Evolutionary conservation across 2,113 vertebrate genomes (phyloP), one percentile per base, ranked within the genome.

Genomic region (Xiphophorus maculatus): DNA sequence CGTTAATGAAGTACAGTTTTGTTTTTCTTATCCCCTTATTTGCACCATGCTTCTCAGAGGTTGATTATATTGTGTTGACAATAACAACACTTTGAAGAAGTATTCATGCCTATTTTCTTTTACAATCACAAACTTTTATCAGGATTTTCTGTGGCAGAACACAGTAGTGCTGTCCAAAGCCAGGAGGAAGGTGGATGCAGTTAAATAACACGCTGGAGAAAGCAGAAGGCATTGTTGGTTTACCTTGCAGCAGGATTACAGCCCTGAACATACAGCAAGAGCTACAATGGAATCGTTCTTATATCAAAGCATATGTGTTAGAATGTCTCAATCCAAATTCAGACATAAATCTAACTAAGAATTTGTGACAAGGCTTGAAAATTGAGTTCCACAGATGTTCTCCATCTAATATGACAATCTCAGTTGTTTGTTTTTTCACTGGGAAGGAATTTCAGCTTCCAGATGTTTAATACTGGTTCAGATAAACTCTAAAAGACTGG

Each of bases 41-140:
- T 58, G 9, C 51, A 54, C 51, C 19, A 54, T 2, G 48, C 6
- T 4, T 51, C 48, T 51, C 48, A 89, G 88, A 91, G 93, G 81
- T 83, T 87, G 35, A 85, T 90, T 89, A 81, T 77, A 48, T 80
- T 35, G 65, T 80, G 66, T 74, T 71, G 71, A 66, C 77, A 91
- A 88, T 95, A 9, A 58, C 22, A 54, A 25, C 25, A 7, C 9
- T 25, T 58, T 58, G 8, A 22, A 58, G 51, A 58, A 58, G 51
- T 58, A 58, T n/a, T 10, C 51, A 58, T 58, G n/a, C 22, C 17
- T 8, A 58, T 58, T 9, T 58, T 25, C 2, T 58, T 58, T 58
- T 3, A 58, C 19, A 58, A n/a, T 9, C 51, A 58, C 22, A n/a
- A 58, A 25, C 25, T n/a, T 58, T n/a, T 54, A 9, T 19, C 5